Base-by-base conservation (phyloP, 2,113 vertebrate genomes). In the Plotosus lineatus region DNA sequence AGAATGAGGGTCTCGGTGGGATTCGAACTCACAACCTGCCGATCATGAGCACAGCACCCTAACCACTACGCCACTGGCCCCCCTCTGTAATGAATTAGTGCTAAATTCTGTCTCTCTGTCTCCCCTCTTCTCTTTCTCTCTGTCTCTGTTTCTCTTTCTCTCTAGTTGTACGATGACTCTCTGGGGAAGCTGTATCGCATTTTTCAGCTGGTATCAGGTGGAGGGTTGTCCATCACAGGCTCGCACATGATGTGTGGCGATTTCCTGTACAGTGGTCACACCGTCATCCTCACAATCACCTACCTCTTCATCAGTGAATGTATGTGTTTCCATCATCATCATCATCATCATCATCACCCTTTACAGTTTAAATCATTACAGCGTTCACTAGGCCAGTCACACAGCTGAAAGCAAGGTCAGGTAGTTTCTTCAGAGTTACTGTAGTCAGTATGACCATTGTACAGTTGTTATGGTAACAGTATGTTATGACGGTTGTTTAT, bases 261-360 rank as follows among this genome's bases (percentile, higher is more conserved):
- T 87, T 96, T 95, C 82, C 90, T 96, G 53, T 96, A 95, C 82
- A 96, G 95, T 3, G 95, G 95, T 21, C 95, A 96, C 88, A 96
- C 95, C 0, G 94, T 96, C 51, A 84, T 93, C 15, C 89, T 96
- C 83, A 96, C 95, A 0, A 91, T 96, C 38, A 94, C 93, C 31
- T 96, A 95, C 79, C 88, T 96, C 83, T 96, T 96, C 91, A 95
- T 96, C 88, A 95, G 95, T 83, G 95, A 96, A 86, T 96, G 95
- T 96, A 90, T 94, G 95, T 94, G 14, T 26, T 12, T 63, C 3
- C 55, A 58, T 36, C 69, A 51, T 42, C 75, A 61, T 65, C 36
- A 44, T 66, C 56, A 42, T 65, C 56, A 68, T 79, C 66, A 48
- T n/a, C 42, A 53, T 11, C 63, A 31, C 21, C 3, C 28, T 28